phyloP scores from a whole-genome alignment of 1,140 invertebrate species.

The Alviniconcha marisindica region DNA sequence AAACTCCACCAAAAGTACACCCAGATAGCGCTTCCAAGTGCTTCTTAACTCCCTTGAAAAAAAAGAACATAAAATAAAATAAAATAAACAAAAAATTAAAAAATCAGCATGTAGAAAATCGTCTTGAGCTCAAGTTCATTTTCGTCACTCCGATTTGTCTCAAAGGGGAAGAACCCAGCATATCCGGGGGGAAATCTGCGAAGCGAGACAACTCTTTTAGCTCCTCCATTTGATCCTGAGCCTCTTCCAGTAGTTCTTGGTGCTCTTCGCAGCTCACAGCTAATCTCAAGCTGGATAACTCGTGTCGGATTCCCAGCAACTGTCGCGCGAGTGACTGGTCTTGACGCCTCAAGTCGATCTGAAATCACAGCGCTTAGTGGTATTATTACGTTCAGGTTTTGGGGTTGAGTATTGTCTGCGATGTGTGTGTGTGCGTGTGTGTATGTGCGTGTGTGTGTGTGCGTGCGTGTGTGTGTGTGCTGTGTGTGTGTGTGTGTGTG shows the following conservation, averaged over 20 bases:
- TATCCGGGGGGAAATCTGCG: conserved; percentile 57
- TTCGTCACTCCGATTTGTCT: conserved; percentile 66
- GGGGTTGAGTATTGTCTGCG: too few species aligned
- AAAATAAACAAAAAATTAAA: not conserved
- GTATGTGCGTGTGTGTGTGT: not conserved
- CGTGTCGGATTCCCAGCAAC: conserved; percentile 63
- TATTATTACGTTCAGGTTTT: too few species aligned
- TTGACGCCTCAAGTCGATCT: conserved; percentile 62
- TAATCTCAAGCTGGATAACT: conserved; percentile 63
- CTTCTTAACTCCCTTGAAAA: not conserved
- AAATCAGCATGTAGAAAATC: conserved; percentile 67
- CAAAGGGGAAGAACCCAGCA: conserved; percentile 35
- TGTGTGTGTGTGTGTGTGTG: not conserved
- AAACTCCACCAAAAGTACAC: not conserved
- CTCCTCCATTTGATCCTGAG: conserved; percentile 64
- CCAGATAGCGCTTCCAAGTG: not conserved
- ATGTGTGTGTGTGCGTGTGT: too few species aligned
- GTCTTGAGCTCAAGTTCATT: conserved; percentile 64
- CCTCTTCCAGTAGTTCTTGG: conserved; percentile 67
- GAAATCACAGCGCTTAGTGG: conserved; percentile 32
- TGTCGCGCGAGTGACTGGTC: conserved; percentile 65
- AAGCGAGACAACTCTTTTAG: conserved; percentile 57
- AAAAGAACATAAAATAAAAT: not conserved
- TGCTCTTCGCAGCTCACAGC: conserved; percentile 63
- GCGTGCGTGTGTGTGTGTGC: too few species aligned